phyloP scores from a whole-genome alignment of 2,888 invertebrate genomes.

The Latrodectus hesperus region DNA sequence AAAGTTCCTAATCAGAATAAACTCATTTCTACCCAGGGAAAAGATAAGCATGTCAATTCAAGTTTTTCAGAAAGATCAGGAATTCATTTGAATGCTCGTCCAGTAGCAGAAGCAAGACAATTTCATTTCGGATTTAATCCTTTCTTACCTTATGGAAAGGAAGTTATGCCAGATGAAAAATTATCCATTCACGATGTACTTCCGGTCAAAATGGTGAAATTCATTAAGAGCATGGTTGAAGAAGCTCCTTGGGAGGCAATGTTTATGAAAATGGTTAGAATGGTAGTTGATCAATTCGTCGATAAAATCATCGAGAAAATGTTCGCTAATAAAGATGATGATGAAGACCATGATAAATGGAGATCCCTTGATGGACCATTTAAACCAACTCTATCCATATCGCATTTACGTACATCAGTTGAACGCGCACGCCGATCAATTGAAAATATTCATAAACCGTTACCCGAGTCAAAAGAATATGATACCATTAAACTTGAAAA shows the following conservation, averaged over 20 bases:
- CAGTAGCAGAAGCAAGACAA: constrained; percentile 15
- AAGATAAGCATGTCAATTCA: too few relatives aligned
- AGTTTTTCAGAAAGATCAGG: too few relatives aligned
- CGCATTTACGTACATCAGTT: constrained; percentile 9
- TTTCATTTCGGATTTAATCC: constrained; percentile 41
- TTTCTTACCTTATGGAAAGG: constrained; percentile 47
- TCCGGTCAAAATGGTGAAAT: constrained; percentile 61
- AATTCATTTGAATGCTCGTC: too few relatives aligned
- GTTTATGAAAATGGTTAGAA: constrained; percentile 66
- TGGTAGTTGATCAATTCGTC: constrained; percentile 64
- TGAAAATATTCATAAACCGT: too few relatives aligned
- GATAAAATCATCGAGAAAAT: constrained; percentile 63
- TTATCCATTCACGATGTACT: constrained; percentile 42
- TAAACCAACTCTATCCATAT: background rate
- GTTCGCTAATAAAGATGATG: constrained; percentile 47
- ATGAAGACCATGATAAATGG: constrained; percentile 35
- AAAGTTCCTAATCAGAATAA: too few relatives aligned
- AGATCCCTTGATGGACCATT: constrained; percentile 18
- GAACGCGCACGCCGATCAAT: constrained; percentile 29
- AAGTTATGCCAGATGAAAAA: constrained; percentile 53
- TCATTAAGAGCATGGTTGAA: constrained; percentile 63
- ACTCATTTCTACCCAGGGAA: too few relatives aligned
- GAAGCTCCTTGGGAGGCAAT: constrained; percentile 62
- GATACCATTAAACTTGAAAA: background rate
- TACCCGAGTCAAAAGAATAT: background rate